A percentile compares a stretch with the other conserved stretches of the same genome.
Conservation (phyloP, 2,888 invertebrate genomes). For the Drosophila melanocephala region DNA sequence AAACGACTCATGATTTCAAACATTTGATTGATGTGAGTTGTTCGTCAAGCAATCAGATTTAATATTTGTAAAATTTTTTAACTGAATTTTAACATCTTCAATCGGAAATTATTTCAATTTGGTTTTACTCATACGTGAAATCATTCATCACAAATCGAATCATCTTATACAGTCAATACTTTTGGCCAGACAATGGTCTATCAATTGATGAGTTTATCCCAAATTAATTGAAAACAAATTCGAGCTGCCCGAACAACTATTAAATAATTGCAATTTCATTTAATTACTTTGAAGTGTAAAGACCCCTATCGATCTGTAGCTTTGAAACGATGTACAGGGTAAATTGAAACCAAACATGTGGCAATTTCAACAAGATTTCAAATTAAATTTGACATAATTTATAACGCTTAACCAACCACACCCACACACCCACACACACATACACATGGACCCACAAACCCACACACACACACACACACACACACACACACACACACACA, state of each 20-base stretch:
- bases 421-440: constrained; percentile 3
- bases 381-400: constrained; percentile 77
- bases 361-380: constrained; percentile 52
- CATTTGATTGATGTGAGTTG: not conserved
- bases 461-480: constrained; percentile 9
- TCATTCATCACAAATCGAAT: not conserved
- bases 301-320: not conserved
- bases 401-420: constrained; percentile 41
- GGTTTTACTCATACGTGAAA: not conserved
- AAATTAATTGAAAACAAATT: constrained; percentile 18
- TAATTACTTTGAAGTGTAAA: not conserved
- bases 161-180: not conserved
- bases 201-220: not conserved
- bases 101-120: not conserved
- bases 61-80: too few relatives aligned
- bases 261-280: constrained; percentile 4
- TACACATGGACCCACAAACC: not conserved
- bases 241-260: not conserved
- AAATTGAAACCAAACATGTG: constrained; percentile 42
- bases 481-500: not conserved
- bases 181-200: not conserved
- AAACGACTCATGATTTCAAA: not conserved
- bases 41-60: not conserved
- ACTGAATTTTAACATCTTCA: not conserved
- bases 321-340: constrained; percentile 4